Evolutionary conservation across 2,888 invertebrate genomes (phyloP).

Genomic region (Ophion slaviceki): DNA sequence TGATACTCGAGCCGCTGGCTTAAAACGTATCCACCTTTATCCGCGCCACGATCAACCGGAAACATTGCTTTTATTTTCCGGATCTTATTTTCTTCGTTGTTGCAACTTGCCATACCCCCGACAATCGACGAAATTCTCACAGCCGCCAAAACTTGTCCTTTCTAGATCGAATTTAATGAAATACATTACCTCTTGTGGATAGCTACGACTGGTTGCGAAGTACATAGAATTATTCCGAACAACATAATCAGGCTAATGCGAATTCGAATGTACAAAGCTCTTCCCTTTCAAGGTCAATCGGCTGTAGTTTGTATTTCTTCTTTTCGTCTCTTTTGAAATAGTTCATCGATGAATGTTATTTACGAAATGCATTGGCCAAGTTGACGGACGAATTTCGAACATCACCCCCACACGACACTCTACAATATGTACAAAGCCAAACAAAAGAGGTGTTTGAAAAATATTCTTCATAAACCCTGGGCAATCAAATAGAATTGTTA

Average conservation of each 20-base stretch:
- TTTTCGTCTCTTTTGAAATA: neutral
- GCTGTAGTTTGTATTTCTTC: neutral
- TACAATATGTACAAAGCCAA: conserved; percentile 18
- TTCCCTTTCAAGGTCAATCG: neutral
- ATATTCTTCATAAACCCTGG: conserved; percentile 73
- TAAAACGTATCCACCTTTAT: no score
- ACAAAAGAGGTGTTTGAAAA: neutral
- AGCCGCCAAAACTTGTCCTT: conserved; percentile 15
- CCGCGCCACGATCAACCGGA: neutral
- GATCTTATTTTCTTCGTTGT: neutral
- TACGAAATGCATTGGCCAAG: neutral
- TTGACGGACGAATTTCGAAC: neutral
- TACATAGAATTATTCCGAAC: neutral
- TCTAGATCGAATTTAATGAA: conserved; percentile 1
- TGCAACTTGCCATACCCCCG: conserved; percentile 5
- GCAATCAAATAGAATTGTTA: conserved; percentile 68
- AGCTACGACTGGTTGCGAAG: neutral
- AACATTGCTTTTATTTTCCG: neutral
- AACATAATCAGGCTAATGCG: neutral
- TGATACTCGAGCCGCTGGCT: no score
- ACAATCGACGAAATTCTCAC: conserved; percentile 48
- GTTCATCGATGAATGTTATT: neutral
- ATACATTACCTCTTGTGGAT: neutral
- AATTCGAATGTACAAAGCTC: neutral
- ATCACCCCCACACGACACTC: neutral